phyloP scores from a whole-genome alignment of 1,140 invertebrate genomes.

The Potamilus streckersoni region DNA sequence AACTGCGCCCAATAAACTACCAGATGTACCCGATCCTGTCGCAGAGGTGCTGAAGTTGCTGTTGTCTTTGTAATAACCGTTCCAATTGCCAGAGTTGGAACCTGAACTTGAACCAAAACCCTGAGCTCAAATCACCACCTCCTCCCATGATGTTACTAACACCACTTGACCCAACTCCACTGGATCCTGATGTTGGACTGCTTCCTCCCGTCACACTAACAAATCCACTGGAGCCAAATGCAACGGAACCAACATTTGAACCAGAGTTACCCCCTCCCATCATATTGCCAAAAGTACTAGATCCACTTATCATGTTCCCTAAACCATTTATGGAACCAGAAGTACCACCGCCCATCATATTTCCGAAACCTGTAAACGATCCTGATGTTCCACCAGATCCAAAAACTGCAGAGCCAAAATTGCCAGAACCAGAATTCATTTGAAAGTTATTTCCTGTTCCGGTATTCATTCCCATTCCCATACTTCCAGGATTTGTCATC shows the following conservation, averaged over 20 bases:
- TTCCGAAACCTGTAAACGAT: neutral
- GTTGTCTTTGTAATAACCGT: conserved; percentile 23
- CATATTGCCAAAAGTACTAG: neutral
- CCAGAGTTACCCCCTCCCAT: neutral
- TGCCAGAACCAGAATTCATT: neutral
- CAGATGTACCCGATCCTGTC: neutral
- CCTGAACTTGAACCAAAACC: conserved; percentile 2
- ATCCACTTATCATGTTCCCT: neutral
- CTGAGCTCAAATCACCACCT: neutral
- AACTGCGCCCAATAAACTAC: conserved; percentile 4
- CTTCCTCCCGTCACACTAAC: neutral
- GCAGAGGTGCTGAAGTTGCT: neutral
- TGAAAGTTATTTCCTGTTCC: neutral
- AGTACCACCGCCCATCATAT: neutral
- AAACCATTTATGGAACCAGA: neutral
- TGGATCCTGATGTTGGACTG: neutral
- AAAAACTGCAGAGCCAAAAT: neutral
- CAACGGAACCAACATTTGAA: neutral
- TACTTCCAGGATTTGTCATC: neutral
- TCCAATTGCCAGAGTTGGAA: conserved; percentile 15
- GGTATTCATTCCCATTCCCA: neutral
- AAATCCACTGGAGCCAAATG: neutral
- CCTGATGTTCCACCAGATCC: neutral
- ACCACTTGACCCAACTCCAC: neutral
- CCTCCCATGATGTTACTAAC: neutral